phyloP scores from a whole-genome alignment of 2,113 vertebrate species.

The Caretta caretta region DNA sequence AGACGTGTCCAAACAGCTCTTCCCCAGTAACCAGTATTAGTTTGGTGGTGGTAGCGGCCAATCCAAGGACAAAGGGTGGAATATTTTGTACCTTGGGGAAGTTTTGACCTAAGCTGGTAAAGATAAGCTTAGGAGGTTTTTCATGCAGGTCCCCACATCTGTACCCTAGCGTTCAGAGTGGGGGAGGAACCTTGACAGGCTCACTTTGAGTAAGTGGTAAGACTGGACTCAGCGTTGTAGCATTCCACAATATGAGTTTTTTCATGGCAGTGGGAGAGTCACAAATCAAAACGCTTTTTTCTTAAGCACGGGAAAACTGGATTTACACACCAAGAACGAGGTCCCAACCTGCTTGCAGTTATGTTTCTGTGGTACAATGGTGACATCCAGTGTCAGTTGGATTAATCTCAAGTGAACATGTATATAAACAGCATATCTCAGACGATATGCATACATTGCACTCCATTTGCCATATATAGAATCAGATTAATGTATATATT shows the following conservation, averaged over 20 bases:
- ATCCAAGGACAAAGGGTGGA: no score
- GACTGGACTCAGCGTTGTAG: rapidly evolving
- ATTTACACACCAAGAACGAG: neutral
- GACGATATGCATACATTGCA: rapidly evolving
- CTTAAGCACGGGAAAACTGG: neutral
- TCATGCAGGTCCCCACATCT: no score
- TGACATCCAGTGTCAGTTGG: slow-evolving; percentile 76
- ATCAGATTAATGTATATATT: rapidly evolving
- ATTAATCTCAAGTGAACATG: slow-evolving; percentile 21
- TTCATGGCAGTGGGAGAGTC: neutral
- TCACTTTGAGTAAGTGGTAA: neutral
- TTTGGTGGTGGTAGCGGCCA: no score
- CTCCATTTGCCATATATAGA: rapidly evolving
- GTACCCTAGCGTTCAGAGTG: no score
- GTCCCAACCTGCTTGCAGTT: neutral
- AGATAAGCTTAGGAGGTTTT: no score
- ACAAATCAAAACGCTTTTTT: rapidly evolving
- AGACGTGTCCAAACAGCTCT: no score
- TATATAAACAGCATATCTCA: neutral
- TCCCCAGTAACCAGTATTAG: no score
- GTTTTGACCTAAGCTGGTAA: no score
- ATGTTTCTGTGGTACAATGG: slow-evolving; percentile 47
- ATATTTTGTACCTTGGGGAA: no score
- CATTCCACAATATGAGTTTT: rapidly evolving
- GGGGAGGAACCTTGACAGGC: no score